Evolutionary conservation across 1,140 invertebrate genomes (phyloP).

Genomic region (Lepidotrigona ventralis): DNA sequence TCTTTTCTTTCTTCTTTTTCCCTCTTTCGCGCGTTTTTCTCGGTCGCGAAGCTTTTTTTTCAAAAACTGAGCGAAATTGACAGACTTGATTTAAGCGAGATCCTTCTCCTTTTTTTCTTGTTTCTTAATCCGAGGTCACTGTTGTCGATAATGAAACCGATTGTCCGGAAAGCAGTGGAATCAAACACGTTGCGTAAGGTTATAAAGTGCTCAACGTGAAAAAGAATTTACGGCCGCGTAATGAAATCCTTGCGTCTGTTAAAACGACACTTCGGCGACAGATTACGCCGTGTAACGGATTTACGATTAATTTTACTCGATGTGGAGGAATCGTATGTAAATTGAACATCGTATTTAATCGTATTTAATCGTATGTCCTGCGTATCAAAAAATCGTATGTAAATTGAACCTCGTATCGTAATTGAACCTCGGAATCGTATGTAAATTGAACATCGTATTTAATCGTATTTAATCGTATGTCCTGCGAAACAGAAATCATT

Average conservation of each 20-base stretch:
- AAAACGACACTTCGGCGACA: not conserved
- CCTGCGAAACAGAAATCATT: no score
- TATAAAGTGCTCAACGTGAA: not conserved
- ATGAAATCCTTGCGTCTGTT: conserved; percentile 2
- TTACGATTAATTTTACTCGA: conserved; percentile 1
- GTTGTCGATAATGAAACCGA: not conserved
- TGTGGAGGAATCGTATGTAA: not conserved
- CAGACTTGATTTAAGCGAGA: not conserved
- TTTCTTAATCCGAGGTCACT: not conserved
- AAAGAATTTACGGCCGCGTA: conserved; percentile 3
- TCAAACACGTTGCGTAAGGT: not conserved
- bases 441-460: no score
- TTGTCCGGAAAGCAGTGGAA: not conserved
- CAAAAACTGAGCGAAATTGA: not conserved
- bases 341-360: no score
- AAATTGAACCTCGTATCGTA: no score
- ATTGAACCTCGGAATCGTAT: no score
- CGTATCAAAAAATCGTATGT: no score
- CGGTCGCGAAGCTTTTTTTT: not conserved
- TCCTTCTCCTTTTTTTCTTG: not conserved
- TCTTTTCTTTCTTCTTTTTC: no score
- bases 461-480: no score
- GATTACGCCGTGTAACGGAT: not conserved
- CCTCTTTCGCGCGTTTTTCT: no score
- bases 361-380: no score